phyloP scores from a whole-genome alignment of 2,797 vertebrate species.

The Pelochelys cantorii region DNA sequence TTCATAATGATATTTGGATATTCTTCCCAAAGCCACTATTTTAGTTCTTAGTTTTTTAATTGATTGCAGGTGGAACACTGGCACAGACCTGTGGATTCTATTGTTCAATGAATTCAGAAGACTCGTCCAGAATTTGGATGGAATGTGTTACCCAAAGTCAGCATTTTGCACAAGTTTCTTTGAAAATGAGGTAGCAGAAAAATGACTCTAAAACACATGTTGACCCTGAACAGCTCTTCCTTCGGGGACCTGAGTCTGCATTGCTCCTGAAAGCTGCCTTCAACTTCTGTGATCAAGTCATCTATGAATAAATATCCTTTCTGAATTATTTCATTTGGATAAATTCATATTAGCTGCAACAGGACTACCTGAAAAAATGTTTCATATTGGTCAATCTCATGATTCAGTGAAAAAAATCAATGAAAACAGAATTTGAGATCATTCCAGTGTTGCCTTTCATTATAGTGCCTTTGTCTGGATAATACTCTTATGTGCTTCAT shows the following conservation, averaged over 20 bases:
- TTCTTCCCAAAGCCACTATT: background rate
- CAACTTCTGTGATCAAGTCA: background rate
- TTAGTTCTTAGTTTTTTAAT: background rate
- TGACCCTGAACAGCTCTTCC: background rate
- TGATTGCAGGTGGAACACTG: background rate
- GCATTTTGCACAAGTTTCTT: background rate
- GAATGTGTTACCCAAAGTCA: background rate
- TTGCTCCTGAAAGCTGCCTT: fast-evolving
- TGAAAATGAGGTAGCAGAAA: background rate
- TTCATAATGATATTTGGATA: background rate
- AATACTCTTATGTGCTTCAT: background rate
- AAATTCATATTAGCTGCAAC: background rate
- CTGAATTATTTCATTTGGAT: background rate
- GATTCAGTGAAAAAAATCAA: background rate
- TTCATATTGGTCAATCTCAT: background rate
- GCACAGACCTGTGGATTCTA: fast-evolving
- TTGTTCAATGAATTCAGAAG: background rate
- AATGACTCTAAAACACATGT: background rate
- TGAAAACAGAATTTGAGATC: background rate
- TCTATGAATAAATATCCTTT: background rate
- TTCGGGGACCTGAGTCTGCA: background rate
- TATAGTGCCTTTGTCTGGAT: background rate
- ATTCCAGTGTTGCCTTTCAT: background rate
- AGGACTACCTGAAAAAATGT: background rate
- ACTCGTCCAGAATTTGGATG: background rate